Conservation (phyloP, 2,888 invertebrate species). For the Aleiodes testaceus region DNA sequence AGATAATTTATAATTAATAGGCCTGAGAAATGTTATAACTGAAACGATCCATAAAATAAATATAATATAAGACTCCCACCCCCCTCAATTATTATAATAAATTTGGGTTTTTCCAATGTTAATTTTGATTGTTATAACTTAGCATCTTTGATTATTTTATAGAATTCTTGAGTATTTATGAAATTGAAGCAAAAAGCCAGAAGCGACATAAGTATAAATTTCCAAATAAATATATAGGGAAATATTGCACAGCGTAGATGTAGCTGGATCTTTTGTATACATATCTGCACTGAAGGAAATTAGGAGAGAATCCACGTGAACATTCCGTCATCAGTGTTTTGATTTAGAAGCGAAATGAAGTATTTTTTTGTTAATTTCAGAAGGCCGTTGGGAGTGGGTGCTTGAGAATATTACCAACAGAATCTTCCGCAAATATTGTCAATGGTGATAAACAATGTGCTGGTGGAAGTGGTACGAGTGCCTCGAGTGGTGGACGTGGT, state of each 20-base stretch:
- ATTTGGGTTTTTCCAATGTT: background rate
- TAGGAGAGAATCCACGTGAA: background rate
- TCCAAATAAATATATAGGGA: conserved; percentile 6
- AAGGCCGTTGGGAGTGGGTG: conserved; percentile 76
- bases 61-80: too few relatives aligned
- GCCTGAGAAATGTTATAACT: background rate
- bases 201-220: background rate
- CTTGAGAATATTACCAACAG: conserved; percentile 80
- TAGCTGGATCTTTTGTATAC: background rate
- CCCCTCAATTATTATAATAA: background rate
- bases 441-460: conserved; percentile 67
- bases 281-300: conserved; percentile 1
- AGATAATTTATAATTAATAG: conserved; percentile 10
- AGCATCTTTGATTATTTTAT: background rate
- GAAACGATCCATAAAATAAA: background rate
- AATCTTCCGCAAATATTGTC: conserved; percentile 80
- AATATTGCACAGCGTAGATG: conserved; percentile 26
- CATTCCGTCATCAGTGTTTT: background rate
- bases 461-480: conserved; percentile 66
- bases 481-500: conserved; percentile 65
- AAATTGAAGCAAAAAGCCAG: conserved; percentile 16
- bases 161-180: conserved; percentile 4
- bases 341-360: background rate
- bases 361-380: conserved; percentile 62
- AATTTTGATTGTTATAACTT: conserved; percentile 19